Evolutionary conservation across 2,113 vertebrate species (phyloP).

Genomic region (Hassar affinis): DNA sequence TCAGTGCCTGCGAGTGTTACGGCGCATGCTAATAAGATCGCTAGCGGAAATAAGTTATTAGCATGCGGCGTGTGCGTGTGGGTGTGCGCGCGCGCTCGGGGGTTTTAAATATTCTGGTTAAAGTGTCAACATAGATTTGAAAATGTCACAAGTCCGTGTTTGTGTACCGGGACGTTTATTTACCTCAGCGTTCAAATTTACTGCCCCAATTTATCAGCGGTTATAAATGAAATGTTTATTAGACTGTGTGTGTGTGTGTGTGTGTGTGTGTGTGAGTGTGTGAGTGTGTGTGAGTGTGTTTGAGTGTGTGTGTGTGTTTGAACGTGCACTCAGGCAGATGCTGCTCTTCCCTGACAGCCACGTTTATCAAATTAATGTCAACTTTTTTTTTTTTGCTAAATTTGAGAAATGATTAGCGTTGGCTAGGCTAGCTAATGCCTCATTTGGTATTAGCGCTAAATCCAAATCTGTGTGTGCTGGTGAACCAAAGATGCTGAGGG

Average conservation of each 20-base stretch:
- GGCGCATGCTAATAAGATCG: background rate
- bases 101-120: background rate
- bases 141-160: background rate
- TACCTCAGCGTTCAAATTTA: conserved; percentile 7
- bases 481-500: background rate
- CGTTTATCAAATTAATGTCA: conserved; percentile 21
- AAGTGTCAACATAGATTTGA: background rate
- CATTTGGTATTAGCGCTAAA: background rate
- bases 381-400: background rate
- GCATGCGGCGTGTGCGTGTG: background rate
- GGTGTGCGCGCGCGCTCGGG: background rate
- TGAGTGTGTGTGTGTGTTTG: background rate
- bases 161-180: background rate
- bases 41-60: background rate
- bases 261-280: background rate
- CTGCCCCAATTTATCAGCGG: background rate
- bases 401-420: conserved; percentile 15
- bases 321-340: background rate
- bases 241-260: background rate
- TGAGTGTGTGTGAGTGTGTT: background rate
- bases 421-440: background rate
- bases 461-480: background rate
- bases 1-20: background rate
- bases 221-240: conserved; percentile 27
- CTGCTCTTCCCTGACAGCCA: conserved; percentile 2